These are phyloP conservation scores for Martes martes DNA, from an alignment of 2,113 vertebrate species.

Conservation along the genomic window DNA sequence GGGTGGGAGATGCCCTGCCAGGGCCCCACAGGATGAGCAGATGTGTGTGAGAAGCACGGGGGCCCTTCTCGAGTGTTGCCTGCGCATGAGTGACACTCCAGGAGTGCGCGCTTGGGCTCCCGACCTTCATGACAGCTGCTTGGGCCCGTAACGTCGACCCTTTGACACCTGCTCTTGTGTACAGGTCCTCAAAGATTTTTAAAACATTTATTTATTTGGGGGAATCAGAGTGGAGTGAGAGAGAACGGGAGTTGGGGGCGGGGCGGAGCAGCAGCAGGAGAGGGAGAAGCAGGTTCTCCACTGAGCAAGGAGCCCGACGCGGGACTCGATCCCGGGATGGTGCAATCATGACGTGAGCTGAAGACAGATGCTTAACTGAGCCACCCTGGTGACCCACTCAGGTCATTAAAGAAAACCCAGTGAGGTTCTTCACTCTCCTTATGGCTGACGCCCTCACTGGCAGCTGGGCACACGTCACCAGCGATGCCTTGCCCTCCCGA, in stretches of 20 bases:
- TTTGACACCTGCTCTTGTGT: background rate
- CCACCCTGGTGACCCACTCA: too few species aligned
- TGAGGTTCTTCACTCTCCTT: background rate
- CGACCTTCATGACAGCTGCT: background rate
- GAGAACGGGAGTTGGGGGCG: too few species aligned
- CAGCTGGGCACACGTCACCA: rapidly evolving
- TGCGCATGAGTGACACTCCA: background rate
- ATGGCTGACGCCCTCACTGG: background rate
- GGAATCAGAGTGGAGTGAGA: too few species aligned
- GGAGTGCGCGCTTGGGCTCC: too few species aligned
- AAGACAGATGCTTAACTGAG: too few species aligned
- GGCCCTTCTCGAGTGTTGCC: background rate
- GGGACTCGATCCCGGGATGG: too few species aligned
- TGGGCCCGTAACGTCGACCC: background rate
- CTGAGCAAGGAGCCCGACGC: too few species aligned
- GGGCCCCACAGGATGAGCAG: background rate
- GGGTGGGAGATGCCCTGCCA: background rate
- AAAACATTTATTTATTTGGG: too few species aligned
- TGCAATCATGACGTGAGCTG: too few species aligned
- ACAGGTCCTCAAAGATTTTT: background rate
- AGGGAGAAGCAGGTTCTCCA: too few species aligned
- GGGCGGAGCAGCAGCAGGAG: too few species aligned
- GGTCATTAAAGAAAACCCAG: background rate
- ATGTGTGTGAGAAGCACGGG: too few species aligned
- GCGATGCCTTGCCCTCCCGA: background rate